These are phyloP conservation scores for Eupithecia exiguata DNA, from an alignment of 2,888 invertebrate species.

Conservation along the genomic window DNA sequence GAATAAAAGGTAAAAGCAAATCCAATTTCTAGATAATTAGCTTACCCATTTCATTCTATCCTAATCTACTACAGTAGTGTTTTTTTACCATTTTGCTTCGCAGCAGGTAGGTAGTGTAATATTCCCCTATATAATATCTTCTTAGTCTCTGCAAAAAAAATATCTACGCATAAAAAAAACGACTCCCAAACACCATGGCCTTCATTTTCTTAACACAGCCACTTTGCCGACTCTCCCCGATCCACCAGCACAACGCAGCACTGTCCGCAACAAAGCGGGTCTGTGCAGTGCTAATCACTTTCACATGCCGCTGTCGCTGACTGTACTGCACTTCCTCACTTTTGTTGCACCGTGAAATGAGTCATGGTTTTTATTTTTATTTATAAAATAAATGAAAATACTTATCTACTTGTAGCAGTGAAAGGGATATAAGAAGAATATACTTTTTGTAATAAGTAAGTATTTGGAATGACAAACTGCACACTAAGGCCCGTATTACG, in stretches of 20 bases:
- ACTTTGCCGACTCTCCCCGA: constrained; percentile 43
- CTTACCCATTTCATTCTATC: background rate
- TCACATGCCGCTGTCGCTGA: constrained; percentile 74
- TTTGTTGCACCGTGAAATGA: constrained; percentile 27
- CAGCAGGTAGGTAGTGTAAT: background rate
- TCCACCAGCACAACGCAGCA: constrained; percentile 59
- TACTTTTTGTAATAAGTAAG: too few species aligned
- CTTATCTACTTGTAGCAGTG: too few species aligned
- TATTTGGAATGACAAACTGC: too few species aligned
- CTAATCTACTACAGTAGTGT: background rate
- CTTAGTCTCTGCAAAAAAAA: background rate
- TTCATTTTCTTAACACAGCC: background rate
- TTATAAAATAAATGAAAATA: background rate
- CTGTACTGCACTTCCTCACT: constrained; percentile 70
- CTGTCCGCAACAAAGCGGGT: constrained; percentile 70
- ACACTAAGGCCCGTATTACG: too few species aligned
- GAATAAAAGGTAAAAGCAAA: background rate
- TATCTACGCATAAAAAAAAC: background rate
- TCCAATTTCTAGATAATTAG: background rate
- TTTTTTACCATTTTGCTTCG: background rate
- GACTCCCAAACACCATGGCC: background rate
- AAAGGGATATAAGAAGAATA: too few species aligned
- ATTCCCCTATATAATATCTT: too few species aligned
- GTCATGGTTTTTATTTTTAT: constrained; percentile 18
- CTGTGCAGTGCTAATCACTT: constrained; percentile 77